A percentile compares a stretch with the other conserved stretches of the same genome.
phyloP scores from a whole-genome alignment of 2,797 vertebrate species.

The Alca torda region DNA sequence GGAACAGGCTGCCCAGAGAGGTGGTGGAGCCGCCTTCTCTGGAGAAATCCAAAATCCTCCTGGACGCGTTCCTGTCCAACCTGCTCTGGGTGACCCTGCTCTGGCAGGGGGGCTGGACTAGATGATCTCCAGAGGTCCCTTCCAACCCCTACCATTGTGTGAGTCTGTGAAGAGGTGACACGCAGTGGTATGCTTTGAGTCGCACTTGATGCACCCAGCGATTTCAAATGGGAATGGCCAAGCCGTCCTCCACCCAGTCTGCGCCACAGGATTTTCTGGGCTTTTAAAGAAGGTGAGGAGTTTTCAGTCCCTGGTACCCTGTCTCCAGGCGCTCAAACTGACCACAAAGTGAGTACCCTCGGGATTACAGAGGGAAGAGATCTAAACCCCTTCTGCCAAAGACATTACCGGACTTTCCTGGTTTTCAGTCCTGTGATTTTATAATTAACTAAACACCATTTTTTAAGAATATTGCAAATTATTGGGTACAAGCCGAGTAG shows the following conservation, averaged over 20 bases:
- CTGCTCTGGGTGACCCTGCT: background rate
- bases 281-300: background rate
- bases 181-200: fast-evolving
- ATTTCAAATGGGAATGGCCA: fast-evolving
- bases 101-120: background rate
- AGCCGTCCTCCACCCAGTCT: background rate
- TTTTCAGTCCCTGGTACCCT: background rate
- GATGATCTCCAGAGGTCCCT: background rate
- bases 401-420: background rate
- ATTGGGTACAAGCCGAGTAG: background rate
- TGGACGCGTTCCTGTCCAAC: background rate
- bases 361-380: background rate
- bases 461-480: background rate
- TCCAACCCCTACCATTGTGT: background rate
- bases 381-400: background rate
- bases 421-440: background rate
- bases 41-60: background rate
- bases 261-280: fast-evolving
- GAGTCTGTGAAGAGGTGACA: background rate
- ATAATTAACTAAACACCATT: background rate
- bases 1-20: background rate
- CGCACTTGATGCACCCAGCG: fast-evolving
- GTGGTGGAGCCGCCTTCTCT: background rate
- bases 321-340: background rate
- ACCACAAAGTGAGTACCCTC: background rate